Evolutionary conservation across 64 coral and sea anemone species (phyloP).

Genomic region (Pocillopora damicornis): DNA sequence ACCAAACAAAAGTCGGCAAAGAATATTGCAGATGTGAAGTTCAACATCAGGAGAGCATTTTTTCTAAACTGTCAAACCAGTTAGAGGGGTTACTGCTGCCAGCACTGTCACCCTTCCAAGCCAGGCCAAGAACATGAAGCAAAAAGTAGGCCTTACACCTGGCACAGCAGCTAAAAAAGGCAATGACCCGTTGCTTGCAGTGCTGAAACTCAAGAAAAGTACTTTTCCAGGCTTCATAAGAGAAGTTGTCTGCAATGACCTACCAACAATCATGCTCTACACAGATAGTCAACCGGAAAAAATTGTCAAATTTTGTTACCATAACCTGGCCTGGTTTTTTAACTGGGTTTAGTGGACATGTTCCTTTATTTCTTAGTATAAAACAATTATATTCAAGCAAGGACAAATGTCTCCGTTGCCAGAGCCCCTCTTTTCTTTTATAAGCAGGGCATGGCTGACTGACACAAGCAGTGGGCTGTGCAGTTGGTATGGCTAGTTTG

Average conservation of each 20-base stretch:
- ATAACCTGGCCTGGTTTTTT: constrained; percentile 30
- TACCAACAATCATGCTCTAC: constrained; percentile 59
- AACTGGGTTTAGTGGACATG: constrained; percentile 54
- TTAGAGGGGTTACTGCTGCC: constrained; percentile 20
- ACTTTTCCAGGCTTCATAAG: constrained; percentile 53
- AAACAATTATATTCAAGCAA: no score
- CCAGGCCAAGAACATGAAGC: constrained; percentile 22
- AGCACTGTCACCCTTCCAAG: constrained; percentile 53
- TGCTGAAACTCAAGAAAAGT: constrained; percentile 57
- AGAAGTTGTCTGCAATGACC: constrained; percentile 71
- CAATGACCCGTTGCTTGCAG: constrained; percentile 49
- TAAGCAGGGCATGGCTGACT: no score
- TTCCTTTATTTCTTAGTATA: not conserved
- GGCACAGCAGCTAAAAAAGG: not conserved
- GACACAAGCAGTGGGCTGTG: no score
- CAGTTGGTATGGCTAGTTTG: no score
- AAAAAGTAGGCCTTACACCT: not conserved
- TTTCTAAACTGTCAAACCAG: constrained; percentile 30
- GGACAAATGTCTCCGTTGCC: no score
- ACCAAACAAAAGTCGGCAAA: constrained; percentile 14
- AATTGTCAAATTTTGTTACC: constrained; percentile 61
- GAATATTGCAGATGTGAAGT: constrained; percentile 4
- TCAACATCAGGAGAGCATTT: constrained; percentile 38
- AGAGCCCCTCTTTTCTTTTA: no score
- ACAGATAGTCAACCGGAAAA: constrained; percentile 50